Percentiles rank a stretch among this genome's conserved stretches.
These are phyloP conservation scores for Toxotes chatareus DNA, from an alignment of 2,113 vertebrate species.

Conservation along the genomic window DNA sequence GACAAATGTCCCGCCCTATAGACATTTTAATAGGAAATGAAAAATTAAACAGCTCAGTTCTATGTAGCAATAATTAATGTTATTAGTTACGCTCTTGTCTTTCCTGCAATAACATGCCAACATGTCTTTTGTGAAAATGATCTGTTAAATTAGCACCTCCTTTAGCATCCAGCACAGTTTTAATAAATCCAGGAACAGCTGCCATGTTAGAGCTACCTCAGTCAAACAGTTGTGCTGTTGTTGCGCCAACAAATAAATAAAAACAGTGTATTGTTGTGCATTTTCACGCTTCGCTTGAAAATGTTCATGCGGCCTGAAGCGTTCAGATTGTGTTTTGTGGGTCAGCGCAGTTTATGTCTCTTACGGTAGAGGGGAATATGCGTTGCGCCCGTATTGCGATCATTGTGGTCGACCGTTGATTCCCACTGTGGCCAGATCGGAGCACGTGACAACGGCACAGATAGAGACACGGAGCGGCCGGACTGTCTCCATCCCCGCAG, in stretches of 20 bases:
- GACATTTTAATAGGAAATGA: no score
- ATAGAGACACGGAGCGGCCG: not conserved
- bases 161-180: no score
- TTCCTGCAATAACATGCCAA: not conserved
- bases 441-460: constrained; percentile 49
- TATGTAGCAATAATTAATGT: no score
- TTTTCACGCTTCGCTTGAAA: no score
- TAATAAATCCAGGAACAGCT: no score
- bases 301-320: no score
- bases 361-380: not conserved
- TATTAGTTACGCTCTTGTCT: not conserved
- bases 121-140: not conserved
- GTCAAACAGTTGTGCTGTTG: no score
- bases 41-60: no score
- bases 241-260: no score
- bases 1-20: no score
- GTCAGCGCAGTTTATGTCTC: not conserved
- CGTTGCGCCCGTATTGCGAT: not conserved
- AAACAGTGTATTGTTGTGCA: no score
- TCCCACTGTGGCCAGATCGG: not conserved
- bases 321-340: not conserved
- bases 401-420: constrained; percentile 26
- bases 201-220: no score
- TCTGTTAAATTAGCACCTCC: not conserved
- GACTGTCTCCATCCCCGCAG: not conserved